Conservation (phyloP, 2,797 vertebrate species). For the Hypotaenidia philippensis region DNA sequence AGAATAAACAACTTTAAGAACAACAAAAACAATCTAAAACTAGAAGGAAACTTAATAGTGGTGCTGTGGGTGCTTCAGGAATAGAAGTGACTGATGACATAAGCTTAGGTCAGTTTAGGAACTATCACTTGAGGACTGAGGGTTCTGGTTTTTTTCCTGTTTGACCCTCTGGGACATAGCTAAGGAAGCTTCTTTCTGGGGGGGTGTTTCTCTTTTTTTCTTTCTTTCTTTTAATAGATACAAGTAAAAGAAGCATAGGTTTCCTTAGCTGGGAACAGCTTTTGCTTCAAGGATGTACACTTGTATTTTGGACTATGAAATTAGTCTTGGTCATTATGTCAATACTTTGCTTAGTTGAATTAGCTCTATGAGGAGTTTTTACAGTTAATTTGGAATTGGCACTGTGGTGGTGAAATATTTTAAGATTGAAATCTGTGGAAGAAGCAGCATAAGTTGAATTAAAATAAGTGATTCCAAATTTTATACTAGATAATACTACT, state of each 20-base stretch:
- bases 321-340: not conserved
- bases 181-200: not conserved
- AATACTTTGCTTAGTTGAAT: not conserved
- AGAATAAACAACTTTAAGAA: not conserved
- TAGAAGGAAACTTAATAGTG: not conserved
- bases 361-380: not conserved
- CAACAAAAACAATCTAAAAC: not conserved
- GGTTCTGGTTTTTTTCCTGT: not conserved
- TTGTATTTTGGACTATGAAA: not conserved
- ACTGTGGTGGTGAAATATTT: not conserved
- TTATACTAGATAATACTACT: not conserved
- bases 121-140: not conserved
- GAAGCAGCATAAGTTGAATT: not conserved
- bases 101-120: not conserved
- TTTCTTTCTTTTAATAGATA: not conserved
- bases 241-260: not conserved
- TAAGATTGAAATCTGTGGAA: not conserved
- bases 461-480: not conserved
- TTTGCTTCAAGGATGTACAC: not conserved
- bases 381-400: not conserved
- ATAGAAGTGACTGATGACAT: not conserved
- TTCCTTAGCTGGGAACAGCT: not conserved
- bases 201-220: no score
- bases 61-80: not conserved
- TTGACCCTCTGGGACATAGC: not conserved